These are phyloP conservation scores for Gymnogyps californianus DNA, from an alignment of 2,113 vertebrate genomes.

Conservation along the genomic window DNA sequence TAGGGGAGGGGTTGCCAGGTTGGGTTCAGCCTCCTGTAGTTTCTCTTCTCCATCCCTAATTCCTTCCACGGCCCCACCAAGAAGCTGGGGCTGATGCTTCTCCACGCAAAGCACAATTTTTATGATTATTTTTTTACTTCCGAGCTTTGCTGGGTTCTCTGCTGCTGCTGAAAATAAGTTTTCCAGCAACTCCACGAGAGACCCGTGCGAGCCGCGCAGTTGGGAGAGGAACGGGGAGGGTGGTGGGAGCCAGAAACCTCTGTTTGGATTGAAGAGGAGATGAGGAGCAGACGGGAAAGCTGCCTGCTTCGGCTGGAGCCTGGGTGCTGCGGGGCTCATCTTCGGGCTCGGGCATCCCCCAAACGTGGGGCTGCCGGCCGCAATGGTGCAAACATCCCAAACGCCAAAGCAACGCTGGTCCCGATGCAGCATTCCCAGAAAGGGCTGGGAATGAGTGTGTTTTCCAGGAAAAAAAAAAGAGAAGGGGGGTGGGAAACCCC, in stretches of 20 bases:
- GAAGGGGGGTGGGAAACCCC: background rate
- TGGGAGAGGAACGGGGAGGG: background rate
- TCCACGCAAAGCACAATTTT: background rate
- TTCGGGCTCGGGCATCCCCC: background rate
- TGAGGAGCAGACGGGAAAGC: background rate
- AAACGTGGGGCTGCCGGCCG: accelerated
- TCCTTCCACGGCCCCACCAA: background rate
- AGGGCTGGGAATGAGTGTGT: background rate
- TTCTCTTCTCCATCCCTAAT: background rate
- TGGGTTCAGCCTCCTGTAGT: background rate
- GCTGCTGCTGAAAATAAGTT: background rate
- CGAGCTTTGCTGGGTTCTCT: background rate
- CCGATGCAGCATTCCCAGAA: background rate
- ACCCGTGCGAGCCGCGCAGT: background rate
- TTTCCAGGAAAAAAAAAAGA: background rate
- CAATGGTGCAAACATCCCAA: background rate
- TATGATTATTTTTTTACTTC: background rate
- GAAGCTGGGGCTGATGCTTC: background rate
- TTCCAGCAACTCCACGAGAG: background rate
- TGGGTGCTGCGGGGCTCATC: background rate
- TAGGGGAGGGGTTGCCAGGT: background rate
- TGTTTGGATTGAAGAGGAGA: background rate
- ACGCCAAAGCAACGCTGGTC: accelerated
- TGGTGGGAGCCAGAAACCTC: background rate
- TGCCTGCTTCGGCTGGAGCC: accelerated